Percentiles rank a stretch among this genome's conserved stretches.
phyloP scores from a whole-genome alignment of 2,113 vertebrate genomes.

The Naja naja region DNA sequence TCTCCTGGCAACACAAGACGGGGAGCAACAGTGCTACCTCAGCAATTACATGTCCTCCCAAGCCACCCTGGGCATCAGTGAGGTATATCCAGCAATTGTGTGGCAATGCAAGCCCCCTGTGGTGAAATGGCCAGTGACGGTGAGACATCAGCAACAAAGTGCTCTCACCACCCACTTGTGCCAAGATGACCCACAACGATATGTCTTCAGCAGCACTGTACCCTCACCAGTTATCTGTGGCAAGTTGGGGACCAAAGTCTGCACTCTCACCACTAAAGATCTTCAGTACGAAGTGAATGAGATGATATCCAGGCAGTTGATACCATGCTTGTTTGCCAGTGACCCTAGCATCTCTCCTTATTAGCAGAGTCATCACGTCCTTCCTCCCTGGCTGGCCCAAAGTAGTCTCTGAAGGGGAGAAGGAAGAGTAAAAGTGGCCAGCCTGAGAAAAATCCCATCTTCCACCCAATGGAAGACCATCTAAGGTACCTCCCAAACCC shows the following conservation, averaged over 20 bases:
- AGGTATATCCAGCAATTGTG: neutral
- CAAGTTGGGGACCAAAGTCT: neutral
- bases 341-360: neutral
- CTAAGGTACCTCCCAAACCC: neutral
- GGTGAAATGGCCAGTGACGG: neutral
- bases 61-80: neutral
- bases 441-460: neutral
- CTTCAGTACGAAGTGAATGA: neutral
- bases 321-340: neutral
- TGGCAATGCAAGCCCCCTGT: neutral
- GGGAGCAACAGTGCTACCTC: neutral
- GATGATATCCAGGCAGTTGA: neutral
- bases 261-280: neutral
- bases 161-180: neutral
- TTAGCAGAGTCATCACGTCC: neutral
- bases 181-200: neutral
- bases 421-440: neutral
- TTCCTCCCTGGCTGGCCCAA: neutral
- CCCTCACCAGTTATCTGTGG: neutral
- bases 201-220: neutral
- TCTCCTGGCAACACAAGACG: neutral
- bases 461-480: neutral
- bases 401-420: neutral
- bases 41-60: neutral
- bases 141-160: neutral